Percentiles rank a stretch among this genome's conserved stretches.
Conservation (phyloP, 2,888 invertebrate species). For the Xanthorhoe spadicearia region DNA sequence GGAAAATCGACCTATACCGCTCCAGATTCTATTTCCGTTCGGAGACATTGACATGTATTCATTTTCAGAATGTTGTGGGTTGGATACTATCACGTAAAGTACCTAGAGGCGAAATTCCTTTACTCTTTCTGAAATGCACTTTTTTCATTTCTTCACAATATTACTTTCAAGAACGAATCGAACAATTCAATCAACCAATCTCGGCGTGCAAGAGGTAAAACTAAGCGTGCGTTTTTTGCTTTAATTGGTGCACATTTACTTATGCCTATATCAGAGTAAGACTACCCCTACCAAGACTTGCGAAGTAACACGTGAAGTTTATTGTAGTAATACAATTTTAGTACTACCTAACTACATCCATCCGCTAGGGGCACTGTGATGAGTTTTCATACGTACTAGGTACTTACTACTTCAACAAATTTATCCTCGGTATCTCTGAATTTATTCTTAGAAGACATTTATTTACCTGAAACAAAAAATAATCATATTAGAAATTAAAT, state of each 20-base stretch:
- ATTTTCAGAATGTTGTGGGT: slow-evolving; percentile 52
- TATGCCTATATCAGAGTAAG: too few species aligned
- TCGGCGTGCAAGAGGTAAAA: too few species aligned
- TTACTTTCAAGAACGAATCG: too few species aligned
- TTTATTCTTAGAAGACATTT: slow-evolving; percentile 14
- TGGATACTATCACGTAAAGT: slow-evolving; percentile 13
- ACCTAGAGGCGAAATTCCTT: slow-evolving; percentile 5
- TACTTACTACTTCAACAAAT: slow-evolving; percentile 6
- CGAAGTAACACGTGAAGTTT: too few species aligned
- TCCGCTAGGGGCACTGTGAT: too few species aligned
- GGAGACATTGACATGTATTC: slow-evolving; percentile 69
- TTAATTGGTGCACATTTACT: too few species aligned
- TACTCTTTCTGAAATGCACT: background rate
- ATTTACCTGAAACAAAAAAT: slow-evolving; percentile 37
- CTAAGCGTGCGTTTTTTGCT: too few species aligned
- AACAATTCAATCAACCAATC: too few species aligned
- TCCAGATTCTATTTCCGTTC: slow-evolving; percentile 66
- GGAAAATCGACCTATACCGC: slow-evolving; percentile 39
- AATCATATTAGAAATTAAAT: background rate
- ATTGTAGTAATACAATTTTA: too few species aligned
- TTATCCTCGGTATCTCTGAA: background rate
- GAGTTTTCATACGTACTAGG: background rate
- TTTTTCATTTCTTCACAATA: background rate
- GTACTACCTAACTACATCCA: too few species aligned
- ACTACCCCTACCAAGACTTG: too few species aligned